Evolutionary conservation across 2,797 vertebrate species (phyloP).

Genomic region (Aphelocoma californica): DNA sequence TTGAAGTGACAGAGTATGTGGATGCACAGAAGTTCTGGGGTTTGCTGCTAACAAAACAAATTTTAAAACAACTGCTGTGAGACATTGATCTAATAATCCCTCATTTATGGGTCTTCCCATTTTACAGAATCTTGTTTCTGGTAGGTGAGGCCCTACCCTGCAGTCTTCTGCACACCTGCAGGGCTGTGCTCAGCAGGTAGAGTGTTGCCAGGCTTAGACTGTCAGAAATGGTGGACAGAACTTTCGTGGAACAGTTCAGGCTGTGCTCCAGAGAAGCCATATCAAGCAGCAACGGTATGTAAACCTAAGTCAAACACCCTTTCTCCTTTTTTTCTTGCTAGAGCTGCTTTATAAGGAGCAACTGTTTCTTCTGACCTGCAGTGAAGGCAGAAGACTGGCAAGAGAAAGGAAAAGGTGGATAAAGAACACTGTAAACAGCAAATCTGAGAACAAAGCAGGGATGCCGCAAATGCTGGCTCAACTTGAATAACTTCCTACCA

Average conservation of each 20-base stretch:
- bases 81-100: not conserved
- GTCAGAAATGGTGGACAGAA: not conserved
- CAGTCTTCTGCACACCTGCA: not conserved
- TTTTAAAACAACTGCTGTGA: not conserved
- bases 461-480: not conserved
- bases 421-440: not conserved
- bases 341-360: not conserved
- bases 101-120: not conserved
- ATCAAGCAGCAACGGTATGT: not conserved
- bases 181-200: not conserved
- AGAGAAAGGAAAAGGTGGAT: not conserved
- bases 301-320: not conserved
- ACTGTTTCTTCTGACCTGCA: not conserved
- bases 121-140: not conserved
- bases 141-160: not conserved
- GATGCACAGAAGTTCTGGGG: not conserved
- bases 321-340: not conserved
- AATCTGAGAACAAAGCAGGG: not conserved
- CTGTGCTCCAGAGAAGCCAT: not conserved
- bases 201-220: not conserved
- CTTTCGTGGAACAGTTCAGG: not conserved
- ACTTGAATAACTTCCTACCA: not conserved
- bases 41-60: not conserved
- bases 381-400: not conserved
- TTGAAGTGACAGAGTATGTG: not conserved